Evolutionary conservation across 2,113 vertebrate genomes (phyloP).

Genomic region (Thunnus maccoyii): DNA sequence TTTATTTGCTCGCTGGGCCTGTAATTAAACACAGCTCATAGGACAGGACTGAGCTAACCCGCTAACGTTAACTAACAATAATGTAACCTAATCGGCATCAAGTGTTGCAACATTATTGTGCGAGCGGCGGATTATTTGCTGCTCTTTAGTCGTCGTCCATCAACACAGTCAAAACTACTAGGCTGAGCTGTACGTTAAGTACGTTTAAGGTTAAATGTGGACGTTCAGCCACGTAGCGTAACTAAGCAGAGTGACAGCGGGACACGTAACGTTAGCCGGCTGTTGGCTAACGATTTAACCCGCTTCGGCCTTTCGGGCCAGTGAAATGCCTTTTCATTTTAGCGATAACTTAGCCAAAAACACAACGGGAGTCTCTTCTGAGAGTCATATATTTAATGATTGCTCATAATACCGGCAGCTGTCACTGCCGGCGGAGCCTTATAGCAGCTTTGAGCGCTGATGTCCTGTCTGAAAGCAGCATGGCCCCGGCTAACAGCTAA

Average conservation of each 20-base stretch:
- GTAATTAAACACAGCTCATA: conserved; percentile 32
- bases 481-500: conserved; percentile 73
- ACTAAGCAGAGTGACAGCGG: conserved; percentile 37
- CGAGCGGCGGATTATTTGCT: neutral
- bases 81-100: conserved; percentile 41
- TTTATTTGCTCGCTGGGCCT: conserved; percentile 54
- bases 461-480: conserved; percentile 61
- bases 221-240: conserved; percentile 70
- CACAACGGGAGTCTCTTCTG: neutral
- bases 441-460: conserved; percentile 35
- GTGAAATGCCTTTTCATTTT: neutral
- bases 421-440: neutral
- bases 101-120: conserved; percentile 11
- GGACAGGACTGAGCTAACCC: conserved; percentile 41
- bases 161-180: neutral
- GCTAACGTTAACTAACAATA: conserved; percentile 58
- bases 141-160: neutral
- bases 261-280: conserved; percentile 77
- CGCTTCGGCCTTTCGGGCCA: conserved; percentile 48
- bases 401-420: neutral
- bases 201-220: conserved; percentile 27
- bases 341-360: neutral
- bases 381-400: neutral
- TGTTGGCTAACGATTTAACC: conserved; percentile 46
- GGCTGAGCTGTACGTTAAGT: neutral